Evolutionary conservation across 2,113 vertebrate genomes (phyloP), one percentile per base, ranked within the genome.

Genomic region (Bujurquina vittata): DNA sequence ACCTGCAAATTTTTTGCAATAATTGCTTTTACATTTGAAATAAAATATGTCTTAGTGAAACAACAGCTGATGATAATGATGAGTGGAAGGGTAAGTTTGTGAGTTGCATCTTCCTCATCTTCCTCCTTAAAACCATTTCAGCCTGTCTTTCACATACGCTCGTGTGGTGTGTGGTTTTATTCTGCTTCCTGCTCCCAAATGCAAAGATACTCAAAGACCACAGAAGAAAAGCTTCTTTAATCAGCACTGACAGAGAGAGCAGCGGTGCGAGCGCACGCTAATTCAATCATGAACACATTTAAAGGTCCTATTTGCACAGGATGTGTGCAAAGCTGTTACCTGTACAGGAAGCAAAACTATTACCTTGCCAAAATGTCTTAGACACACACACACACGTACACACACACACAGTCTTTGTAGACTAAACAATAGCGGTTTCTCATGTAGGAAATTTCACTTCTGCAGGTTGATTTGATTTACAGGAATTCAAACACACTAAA

Each of bases 141-240:
- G 54, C 10, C 33, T 73, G 57, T 63, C 52, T 74, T 69, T 75
- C 23, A 43, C 35, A 18, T 17, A 17, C 2, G 26, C 5, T 49
- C 14, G 63, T 18, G 77, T 74, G 63, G 75, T 11, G 1, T 80
- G 73, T 85, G 69, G 62, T 86, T 86, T 17, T 43, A 60, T 59
- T 88, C 46, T 61, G 37, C 72, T 82, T 88, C 81, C 84, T 86
- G 84, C 78, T 85, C 57, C 33, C 61, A 77, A 72, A 77, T 10
- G 77, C 77, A 59, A 33, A 49, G 62, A 77, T 33, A 29, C 31
- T 35, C 40, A 69, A 49, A 69, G 49, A 72, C 26, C 65, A 72
- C 11, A 52, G 65, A 72, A 52, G 43, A 72, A 72, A 26, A n/a
- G 65, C 11, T 72, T 52, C 65, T 69, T 52, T 52, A 52, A 72